Evolutionary conservation across 2,888 invertebrate genomes (phyloP).

Genomic region (Endotricha flammealis): DNA sequence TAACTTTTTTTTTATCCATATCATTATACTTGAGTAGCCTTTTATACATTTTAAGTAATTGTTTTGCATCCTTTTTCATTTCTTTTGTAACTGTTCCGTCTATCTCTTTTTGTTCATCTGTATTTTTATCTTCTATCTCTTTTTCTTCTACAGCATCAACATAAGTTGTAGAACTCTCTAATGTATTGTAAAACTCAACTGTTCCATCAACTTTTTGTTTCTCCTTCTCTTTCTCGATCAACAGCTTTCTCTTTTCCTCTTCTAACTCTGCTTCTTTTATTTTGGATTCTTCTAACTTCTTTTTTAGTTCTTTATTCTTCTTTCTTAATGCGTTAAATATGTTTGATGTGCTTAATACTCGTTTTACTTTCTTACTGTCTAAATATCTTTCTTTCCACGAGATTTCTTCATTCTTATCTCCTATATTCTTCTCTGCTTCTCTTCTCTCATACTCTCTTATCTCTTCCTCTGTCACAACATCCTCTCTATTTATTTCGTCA

Average conservation of each 20-base stretch:
- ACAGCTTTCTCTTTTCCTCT: conserved; percentile 26
- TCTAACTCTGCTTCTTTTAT: conserved; percentile 17
- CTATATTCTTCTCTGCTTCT: conserved; percentile 10
- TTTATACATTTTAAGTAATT: conserved; percentile 68
- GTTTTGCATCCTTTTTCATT: conserved; percentile 67
- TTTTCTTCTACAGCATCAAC: conserved; percentile 46
- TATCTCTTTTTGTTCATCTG: conserved; percentile 15
- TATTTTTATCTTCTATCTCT: conserved; percentile 16
- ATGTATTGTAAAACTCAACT: conserved; percentile 75
- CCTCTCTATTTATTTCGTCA: conserved; percentile 59
- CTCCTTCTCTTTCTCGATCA: conserved; percentile 23
- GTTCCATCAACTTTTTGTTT: conserved; percentile 58
- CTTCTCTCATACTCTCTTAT: conserved; percentile 33
- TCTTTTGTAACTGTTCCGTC: conserved; percentile 27
- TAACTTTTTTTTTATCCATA: conserved; percentile 41
- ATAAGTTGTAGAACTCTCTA: conserved; percentile 54
- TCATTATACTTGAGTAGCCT: conserved; percentile 62
- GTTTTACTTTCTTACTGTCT: conserved; percentile 78
- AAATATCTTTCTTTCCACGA: conserved; percentile 81
- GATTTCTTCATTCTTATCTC: conserved; percentile 23
- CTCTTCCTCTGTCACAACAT: conserved; percentile 42
- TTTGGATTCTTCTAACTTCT: conserved; percentile 49
- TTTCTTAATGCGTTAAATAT: conserved; percentile 79
- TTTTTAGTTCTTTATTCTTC: conserved; percentile 72
- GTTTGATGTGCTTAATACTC: conserved; percentile 73